Percentiles rank a stretch among this genome's conserved stretches.
These are phyloP conservation scores for Bufo bufo DNA, from an alignment of 2,113 vertebrate genomes.

Conservation along the genomic window DNA sequence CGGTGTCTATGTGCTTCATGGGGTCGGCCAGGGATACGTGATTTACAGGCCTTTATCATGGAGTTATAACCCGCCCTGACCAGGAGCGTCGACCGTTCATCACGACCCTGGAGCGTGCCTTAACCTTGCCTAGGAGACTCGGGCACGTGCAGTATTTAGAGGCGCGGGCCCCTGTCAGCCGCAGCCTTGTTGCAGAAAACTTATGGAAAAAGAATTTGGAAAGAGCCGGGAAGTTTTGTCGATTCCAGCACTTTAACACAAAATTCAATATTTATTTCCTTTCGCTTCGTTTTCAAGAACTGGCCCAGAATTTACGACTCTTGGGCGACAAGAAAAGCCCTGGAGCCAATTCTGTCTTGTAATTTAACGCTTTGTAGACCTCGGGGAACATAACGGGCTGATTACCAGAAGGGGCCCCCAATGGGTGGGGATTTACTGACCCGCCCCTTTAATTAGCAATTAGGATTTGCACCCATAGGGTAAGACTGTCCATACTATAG, in stretches of 20 bases:
- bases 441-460: neutral
- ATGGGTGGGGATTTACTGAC: too few relatives aligned
- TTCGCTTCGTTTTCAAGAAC: constrained; percentile 39
- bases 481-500: neutral
- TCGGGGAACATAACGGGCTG: neutral
- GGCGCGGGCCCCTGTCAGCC: constrained; percentile 35
- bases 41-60: constrained; percentile 48
- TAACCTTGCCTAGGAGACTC: constrained; percentile 49
- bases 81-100: constrained; percentile 41
- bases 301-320: constrained; percentile 45
- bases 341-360: constrained; percentile 9
- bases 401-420: too few relatives aligned
- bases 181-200: constrained; percentile 52
- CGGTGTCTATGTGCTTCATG: neutral
- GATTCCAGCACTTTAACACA: constrained; percentile 59
- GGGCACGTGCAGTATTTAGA: constrained; percentile 14
- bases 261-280: constrained; percentile 57
- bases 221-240: constrained; percentile 54
- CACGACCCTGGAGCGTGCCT: constrained; percentile 22
- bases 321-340: constrained; percentile 13
- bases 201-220: constrained; percentile 55
- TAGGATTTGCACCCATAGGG: neutral
- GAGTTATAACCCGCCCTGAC: constrained; percentile 51
- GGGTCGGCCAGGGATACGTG: constrained; percentile 9
- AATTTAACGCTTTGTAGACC: constrained; percentile 33